Conservation (phyloP, 2,888 invertebrate species). For the Antheraea yamamai region DNA sequence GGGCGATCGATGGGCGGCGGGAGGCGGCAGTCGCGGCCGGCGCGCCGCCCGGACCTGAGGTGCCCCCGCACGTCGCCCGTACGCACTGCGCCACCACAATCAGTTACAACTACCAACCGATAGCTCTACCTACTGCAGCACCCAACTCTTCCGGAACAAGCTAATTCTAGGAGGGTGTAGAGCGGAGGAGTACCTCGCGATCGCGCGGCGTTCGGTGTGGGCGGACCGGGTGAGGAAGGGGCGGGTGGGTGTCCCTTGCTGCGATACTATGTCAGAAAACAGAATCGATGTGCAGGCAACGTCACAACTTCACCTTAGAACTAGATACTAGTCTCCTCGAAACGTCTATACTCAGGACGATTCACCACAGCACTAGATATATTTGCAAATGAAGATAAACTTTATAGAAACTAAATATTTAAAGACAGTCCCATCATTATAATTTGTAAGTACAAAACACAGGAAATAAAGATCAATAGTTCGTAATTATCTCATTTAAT, state of each 20-base stretch:
- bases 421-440: not conserved
- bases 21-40: conserved; percentile 68
- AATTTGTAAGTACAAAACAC: not conserved
- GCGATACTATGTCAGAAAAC: not conserved
- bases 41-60: conserved; percentile 62
- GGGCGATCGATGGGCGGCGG: conserved; percentile 59
- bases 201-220: not conserved
- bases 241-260: conserved; percentile 6
- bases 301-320: not conserved
- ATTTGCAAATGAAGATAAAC: not conserved
- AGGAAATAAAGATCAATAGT: not conserved
- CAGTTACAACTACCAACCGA: conserved; percentile 30
- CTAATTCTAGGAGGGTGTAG: not conserved
- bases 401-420: not conserved
- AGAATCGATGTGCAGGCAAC: not conserved
- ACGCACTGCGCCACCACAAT: conserved; percentile 37
- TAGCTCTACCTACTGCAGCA: conserved; percentile 33
- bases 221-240: conserved; percentile 18
- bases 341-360: not conserved
- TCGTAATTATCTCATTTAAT: not conserved
- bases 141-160: not conserved
- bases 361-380: not conserved
- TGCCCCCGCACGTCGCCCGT: conserved; percentile 50
- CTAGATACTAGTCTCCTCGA: not conserved
- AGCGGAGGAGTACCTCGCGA: not conserved